Percentiles rank a stretch among this genome's conserved stretches.
Evolutionary conservation across 2,888 invertebrate species (phyloP).

Genomic region (Criorhina ranunculi): DNA sequence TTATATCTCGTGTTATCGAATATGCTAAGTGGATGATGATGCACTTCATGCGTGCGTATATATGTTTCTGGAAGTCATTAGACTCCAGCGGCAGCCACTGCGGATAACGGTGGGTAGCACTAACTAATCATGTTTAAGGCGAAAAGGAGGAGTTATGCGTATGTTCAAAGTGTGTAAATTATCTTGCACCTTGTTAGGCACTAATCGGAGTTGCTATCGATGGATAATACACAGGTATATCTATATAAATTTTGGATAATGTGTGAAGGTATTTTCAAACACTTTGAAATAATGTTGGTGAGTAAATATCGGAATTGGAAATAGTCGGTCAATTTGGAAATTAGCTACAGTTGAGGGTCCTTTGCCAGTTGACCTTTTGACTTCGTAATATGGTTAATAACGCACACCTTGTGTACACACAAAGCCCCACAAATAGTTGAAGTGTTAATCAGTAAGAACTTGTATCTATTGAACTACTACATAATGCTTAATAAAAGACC

Average conservation of each 20-base stretch:
- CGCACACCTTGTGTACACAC: no score
- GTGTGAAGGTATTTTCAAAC: conserved; percentile 1
- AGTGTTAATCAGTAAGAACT: no score
- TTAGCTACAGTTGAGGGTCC: not conserved
- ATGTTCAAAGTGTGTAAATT: conserved; percentile 9
- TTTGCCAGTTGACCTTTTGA: not conserved
- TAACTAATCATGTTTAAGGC: conserved; percentile 23
- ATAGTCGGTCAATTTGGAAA: not conserved
- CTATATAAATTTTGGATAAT: not conserved
- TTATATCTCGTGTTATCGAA: conserved; percentile 53
- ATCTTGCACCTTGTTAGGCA: conserved; percentile 17
- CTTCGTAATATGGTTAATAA: not conserved
- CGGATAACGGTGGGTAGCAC: conserved; percentile 3
- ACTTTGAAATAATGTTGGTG: conserved; percentile 5
- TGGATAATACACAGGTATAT: not conserved
- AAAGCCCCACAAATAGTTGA: no score
- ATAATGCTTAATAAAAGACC: no score
- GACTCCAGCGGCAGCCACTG: not conserved
- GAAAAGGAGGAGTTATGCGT: conserved; percentile 2
- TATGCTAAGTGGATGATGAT: conserved; percentile 45
- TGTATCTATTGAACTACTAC: no score
- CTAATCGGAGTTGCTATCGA: conserved; percentile 14
- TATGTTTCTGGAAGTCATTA: conserved; percentile 25
- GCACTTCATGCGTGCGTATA: not conserved
- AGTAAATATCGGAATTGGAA: not conserved